phyloP scores from a whole-genome alignment of 2,113 vertebrate genomes.

The Bufo gargarizans region DNA sequence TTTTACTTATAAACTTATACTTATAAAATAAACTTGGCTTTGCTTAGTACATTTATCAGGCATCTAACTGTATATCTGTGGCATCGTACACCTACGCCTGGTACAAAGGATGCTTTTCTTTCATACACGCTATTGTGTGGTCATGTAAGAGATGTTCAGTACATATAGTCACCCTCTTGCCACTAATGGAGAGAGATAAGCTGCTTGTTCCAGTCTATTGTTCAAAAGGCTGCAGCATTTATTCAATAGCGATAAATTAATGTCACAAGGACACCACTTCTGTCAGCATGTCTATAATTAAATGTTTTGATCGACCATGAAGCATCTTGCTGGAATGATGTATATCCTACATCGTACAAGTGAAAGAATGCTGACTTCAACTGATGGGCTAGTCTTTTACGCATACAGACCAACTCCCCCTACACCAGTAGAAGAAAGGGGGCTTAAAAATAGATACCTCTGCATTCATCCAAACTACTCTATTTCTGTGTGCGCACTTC shows the following conservation, averaged over 20 bases:
- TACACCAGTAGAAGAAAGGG: not conserved
- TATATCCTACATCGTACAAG: slow-evolving; percentile 21
- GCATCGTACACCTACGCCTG: slow-evolving; percentile 24
- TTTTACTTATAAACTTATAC: too few species aligned
- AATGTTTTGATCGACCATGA: slow-evolving; percentile 41
- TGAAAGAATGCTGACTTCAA: slow-evolving; percentile 6
- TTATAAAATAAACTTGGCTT: not conserved
- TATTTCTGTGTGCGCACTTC: slow-evolving; percentile 3
- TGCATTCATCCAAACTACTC: not conserved
- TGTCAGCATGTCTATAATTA: slow-evolving; percentile 54
- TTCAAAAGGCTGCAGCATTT: slow-evolving; percentile 9
- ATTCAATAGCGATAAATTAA: slow-evolving; percentile 48
- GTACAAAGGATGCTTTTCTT: slow-evolving; percentile 1
- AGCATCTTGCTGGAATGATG: slow-evolving; percentile 31
- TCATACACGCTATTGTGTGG: slow-evolving; percentile 28
- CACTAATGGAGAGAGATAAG: not conserved
- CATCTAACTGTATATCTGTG: not conserved
- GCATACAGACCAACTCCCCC: slow-evolving; percentile 22
- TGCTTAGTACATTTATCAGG: not conserved
- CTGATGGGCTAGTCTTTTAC: slow-evolving; percentile 21
- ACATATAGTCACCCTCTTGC: slow-evolving; percentile 16
- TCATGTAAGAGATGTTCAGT: slow-evolving; percentile 3
- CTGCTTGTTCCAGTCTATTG: slow-evolving; percentile 15
- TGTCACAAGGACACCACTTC: slow-evolving; percentile 44
- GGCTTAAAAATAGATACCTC: slow-evolving; percentile 29